phyloP scores from a whole-genome alignment of 2,888 invertebrate genomes.

The Ichneumoninae sp. region DNA sequence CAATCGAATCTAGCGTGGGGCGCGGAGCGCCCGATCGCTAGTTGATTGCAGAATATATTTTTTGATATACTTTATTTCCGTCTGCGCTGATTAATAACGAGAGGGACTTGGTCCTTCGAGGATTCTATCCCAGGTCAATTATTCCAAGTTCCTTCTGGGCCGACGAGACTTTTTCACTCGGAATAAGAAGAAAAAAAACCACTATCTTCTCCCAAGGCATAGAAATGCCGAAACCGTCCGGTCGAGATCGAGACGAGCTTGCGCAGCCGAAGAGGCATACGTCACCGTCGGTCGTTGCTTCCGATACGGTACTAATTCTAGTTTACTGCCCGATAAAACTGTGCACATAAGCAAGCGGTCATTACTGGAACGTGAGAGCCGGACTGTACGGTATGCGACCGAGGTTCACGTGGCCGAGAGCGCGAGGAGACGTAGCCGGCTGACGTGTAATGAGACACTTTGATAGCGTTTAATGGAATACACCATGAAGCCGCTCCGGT shows the following conservation, averaged over 20 bases:
- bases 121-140: neutral
- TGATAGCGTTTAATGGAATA: constrained; percentile 81
- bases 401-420: constrained; percentile 45
- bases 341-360: constrained; percentile 71
- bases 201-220: too few species aligned
- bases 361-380: constrained; percentile 62
- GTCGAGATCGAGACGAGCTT: constrained; percentile 45
- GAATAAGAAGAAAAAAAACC: neutral
- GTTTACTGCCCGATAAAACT: constrained; percentile 75
- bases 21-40: too few species aligned
- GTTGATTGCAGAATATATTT: neutral
- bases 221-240: constrained; percentile 29
- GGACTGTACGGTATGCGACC: neutral
- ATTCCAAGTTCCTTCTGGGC: neutral
- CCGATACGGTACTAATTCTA: constrained; percentile 71
- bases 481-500: constrained; percentile 66
- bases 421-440: constrained; percentile 61
- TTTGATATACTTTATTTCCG: neutral
- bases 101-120: neutral
- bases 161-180: neutral
- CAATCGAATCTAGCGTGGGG: too few species aligned
- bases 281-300: constrained; percentile 45
- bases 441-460: constrained; percentile 79
- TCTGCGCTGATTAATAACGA: neutral
- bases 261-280: constrained; percentile 23